A percentile compares a stretch with the other conserved stretches of the same genome.
phyloP scores from a whole-genome alignment of 2,113 vertebrate genomes.

The Nycticebus coucang region DNA sequence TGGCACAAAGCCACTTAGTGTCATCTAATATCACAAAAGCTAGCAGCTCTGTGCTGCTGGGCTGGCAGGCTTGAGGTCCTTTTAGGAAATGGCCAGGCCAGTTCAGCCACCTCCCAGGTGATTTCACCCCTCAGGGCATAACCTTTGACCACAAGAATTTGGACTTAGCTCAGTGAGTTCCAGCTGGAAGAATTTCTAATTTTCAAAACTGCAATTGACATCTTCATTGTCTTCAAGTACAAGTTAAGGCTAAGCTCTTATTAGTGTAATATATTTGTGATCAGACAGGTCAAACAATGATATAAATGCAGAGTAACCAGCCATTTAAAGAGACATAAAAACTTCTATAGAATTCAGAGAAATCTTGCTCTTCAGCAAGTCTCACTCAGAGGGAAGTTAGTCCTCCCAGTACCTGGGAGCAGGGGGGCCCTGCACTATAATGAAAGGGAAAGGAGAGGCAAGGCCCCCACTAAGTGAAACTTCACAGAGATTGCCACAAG shows the following conservation, averaged over 20 bases:
- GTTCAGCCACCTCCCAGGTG: background rate
- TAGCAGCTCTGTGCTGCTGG: background rate
- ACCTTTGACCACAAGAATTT: slow-evolving; percentile 26
- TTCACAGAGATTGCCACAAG: background rate
- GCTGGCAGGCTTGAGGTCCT: background rate
- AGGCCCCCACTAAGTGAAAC: slow-evolving; percentile 39
- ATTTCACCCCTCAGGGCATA: slow-evolving; percentile 16
- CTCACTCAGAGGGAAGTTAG: background rate
- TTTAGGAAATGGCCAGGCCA: slow-evolving; percentile 36
- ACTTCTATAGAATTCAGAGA: background rate
- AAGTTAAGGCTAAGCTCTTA: slow-evolving; percentile 5
- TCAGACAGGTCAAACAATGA: slow-evolving; percentile 28
- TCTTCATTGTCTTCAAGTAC: slow-evolving; percentile 36
- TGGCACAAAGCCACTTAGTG: slow-evolving; percentile 10
- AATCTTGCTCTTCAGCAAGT: background rate
- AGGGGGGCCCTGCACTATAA: background rate
- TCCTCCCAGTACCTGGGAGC: background rate
- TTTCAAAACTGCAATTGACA: background rate
- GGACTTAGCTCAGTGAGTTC: background rate
- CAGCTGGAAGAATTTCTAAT: slow-evolving; percentile 19
- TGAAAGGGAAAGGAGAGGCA: slow-evolving; percentile 30
- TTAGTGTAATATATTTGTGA: background rate
- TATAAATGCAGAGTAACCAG: background rate
- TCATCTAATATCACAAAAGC: background rate
- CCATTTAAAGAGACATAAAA: background rate